Conservation (phyloP, 2,113 vertebrate genomes). For the Gavialis gangeticus region DNA sequence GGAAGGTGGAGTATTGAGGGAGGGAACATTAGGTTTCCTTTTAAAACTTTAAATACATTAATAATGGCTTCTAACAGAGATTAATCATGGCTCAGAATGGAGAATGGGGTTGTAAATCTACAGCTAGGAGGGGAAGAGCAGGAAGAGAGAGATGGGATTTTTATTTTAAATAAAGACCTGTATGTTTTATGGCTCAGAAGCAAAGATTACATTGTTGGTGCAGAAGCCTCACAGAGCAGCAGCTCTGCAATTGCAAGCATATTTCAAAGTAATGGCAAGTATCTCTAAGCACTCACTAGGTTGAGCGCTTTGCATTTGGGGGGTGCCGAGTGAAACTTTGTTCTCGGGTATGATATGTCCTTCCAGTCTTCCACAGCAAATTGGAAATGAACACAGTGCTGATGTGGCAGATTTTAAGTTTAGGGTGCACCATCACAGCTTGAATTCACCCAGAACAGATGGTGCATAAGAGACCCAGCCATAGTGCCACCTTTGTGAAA, state of each 20-base stretch:
- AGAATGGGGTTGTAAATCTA: slow-evolving; percentile 28
- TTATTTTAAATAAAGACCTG: slow-evolving; percentile 39
- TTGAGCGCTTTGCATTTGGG: neutral
- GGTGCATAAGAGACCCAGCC: neutral
- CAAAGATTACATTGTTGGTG: neutral
- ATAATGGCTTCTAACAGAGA: slow-evolving; percentile 31
- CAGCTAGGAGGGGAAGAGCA: neutral
- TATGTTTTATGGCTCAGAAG: slow-evolving; percentile 30
- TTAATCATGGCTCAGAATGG: slow-evolving; percentile 24
- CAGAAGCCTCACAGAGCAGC: slow-evolving; percentile 33
- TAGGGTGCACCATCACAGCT: neutral
- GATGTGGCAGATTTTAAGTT: neutral
- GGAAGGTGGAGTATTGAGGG: neutral
- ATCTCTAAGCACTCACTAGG: slow-evolving; percentile 1
- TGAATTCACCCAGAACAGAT: neutral
- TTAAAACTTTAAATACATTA: slow-evolving; percentile 40
- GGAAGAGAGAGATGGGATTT: neutral
- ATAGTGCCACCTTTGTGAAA: neutral
- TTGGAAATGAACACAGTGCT: neutral
- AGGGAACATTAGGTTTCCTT: neutral
- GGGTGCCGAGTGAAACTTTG: neutral
- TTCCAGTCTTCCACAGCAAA: neutral
- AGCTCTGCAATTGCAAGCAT: neutral
- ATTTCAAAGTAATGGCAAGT: neutral
- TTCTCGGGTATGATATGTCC: neutral